Percentiles rank a stretch among this genome's conserved stretches.
phyloP scores from a whole-genome alignment of 2,113 vertebrate genomes.

The Entomyzon cyanotis region DNA sequence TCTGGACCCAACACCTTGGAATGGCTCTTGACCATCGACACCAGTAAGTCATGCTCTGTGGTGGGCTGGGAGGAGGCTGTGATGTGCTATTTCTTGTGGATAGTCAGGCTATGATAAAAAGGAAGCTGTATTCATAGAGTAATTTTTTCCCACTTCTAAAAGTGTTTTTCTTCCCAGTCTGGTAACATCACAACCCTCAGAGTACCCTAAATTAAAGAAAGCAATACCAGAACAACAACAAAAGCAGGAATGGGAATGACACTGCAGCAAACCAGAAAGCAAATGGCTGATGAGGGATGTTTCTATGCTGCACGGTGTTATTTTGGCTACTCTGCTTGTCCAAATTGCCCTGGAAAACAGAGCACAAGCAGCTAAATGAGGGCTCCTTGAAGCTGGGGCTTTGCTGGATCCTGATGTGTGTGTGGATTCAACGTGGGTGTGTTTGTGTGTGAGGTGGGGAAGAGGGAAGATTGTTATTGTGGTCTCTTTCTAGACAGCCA shows the following conservation, averaged over 20 bases:
- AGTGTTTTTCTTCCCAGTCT: background rate
- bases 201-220: conserved; percentile 7
- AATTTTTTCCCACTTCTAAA: background rate
- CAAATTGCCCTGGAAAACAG: conserved; percentile 1
- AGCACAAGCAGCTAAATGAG: background rate
- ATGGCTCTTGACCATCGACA: background rate
- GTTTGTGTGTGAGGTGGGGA: background rate
- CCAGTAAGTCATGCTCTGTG: background rate
- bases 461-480: background rate
- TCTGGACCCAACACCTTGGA: fast-evolving
- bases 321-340: conserved; percentile 12
- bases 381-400: background rate
- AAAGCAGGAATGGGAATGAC: background rate
- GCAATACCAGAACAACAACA: background rate
- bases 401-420: fast-evolving
- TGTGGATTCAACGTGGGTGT: background rate
- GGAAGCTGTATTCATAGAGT: background rate
- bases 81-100: background rate
- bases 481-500: background rate
- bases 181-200: background rate
- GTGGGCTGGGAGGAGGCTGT: background rate
- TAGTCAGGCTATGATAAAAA: background rate
- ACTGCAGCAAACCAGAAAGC: background rate
- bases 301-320: background rate
- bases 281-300: conserved; percentile 26